phyloP scores from a whole-genome alignment of 2,113 vertebrate species.

The Climacteris rufus region DNA sequence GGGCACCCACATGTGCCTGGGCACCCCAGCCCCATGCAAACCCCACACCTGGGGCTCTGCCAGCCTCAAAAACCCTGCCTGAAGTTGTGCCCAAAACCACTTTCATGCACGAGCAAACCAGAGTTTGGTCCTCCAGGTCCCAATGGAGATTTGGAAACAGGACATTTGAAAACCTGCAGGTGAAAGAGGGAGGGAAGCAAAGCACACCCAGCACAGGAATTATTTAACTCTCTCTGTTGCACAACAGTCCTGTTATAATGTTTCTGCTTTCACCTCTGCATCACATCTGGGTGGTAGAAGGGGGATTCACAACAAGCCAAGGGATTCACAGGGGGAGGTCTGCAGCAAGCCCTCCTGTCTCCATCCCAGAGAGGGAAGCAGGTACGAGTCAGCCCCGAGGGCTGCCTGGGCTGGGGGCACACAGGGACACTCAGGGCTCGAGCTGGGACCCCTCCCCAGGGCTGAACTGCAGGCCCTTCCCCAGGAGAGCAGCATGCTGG shows the following conservation, averaged over 20 bases:
- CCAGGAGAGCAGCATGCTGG: accelerated
- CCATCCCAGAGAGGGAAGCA: accelerated
- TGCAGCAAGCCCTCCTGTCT: background rate
- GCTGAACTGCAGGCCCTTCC: background rate
- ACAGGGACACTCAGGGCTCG: accelerated
- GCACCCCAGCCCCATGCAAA: background rate
- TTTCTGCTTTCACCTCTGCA: background rate
- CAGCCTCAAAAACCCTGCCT: background rate
- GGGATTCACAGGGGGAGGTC: background rate
- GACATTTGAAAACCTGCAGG: background rate
- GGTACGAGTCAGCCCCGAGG: accelerated
- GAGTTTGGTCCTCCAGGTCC: background rate
- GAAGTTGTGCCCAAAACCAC: background rate
- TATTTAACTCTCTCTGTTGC: background rate
- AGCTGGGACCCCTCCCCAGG: too few species aligned
- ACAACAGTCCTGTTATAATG: background rate
- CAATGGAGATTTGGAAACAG: background rate
- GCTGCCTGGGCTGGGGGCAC: background rate
- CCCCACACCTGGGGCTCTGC: background rate
- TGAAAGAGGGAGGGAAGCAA: background rate
- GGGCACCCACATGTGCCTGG: background rate
- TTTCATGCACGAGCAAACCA: accelerated
- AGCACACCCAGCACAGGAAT: background rate
- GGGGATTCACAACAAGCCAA: accelerated
- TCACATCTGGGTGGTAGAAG: accelerated